Evolutionary conservation across 2,888 invertebrate species (phyloP).

Genomic region (Tipula confusa): DNA sequence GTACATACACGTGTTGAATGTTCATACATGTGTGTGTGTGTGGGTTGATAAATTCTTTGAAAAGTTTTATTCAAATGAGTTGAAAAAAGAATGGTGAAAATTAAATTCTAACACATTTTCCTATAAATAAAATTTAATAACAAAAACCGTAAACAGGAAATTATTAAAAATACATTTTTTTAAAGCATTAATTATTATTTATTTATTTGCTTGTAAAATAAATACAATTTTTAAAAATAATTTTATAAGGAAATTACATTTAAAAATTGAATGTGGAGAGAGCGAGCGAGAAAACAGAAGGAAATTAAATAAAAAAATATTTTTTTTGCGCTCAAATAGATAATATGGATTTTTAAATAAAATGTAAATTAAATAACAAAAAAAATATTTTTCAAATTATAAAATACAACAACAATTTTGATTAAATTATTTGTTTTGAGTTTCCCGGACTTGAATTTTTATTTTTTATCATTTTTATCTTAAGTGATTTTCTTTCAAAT

Average conservation of each 20-base stretch:
- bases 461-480: neutral
- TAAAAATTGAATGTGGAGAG: too few relatives aligned
- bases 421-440: neutral
- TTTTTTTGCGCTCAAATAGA: neutral
- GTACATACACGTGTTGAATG: too few relatives aligned
- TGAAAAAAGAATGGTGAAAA: neutral
- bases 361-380: neutral
- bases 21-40: neutral
- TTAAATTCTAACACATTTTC: neutral
- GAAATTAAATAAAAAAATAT: neutral
- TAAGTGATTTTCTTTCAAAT: neutral
- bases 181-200: neutral
- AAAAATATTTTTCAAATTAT: neutral
- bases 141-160: conserved; percentile 1
- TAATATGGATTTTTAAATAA: neutral
- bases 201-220: conserved; percentile 3
- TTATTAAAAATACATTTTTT: conserved; percentile 13
- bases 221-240: neutral
- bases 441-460: neutral
- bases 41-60: neutral
- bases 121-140: neutral
- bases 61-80: neutral
- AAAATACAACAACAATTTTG: neutral
- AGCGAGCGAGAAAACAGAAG: too few relatives aligned
- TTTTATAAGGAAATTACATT: neutral